Evolutionary conservation across 2,113 vertebrate genomes (phyloP).

Genomic region (Melanerpes formicivorus): DNA sequence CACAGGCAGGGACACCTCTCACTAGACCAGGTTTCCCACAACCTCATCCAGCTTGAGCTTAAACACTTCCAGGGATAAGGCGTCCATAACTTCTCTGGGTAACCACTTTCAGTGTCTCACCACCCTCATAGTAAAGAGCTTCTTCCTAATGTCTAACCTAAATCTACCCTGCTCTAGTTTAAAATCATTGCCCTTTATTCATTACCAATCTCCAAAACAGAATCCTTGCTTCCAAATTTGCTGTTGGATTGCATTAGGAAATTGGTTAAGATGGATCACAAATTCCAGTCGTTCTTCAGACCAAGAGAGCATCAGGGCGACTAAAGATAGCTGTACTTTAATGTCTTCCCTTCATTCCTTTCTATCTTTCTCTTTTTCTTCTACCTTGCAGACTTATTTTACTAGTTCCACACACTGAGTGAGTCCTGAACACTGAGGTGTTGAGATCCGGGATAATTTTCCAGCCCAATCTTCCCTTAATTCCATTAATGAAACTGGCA

Average conservation of each 20-base stretch:
- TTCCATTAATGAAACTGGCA: background rate
- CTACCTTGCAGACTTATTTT: background rate
- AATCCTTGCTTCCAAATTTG: background rate
- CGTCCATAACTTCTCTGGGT: too few relatives aligned
- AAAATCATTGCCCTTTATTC: too few relatives aligned
- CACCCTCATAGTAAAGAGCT: too few relatives aligned
- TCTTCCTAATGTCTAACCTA: too few relatives aligned
- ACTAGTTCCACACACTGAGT: background rate
- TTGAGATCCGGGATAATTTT: background rate
- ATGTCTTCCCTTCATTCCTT: background rate
- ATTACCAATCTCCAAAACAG: background rate
- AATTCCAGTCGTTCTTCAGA: background rate
- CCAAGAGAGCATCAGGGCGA: background rate
- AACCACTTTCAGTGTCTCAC: too few relatives aligned
- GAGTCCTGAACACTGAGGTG: background rate
- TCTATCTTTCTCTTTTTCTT: background rate
- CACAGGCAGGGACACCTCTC: too few relatives aligned
- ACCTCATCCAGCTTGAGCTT: too few relatives aligned
- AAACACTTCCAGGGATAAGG: too few relatives aligned
- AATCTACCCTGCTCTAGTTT: too few relatives aligned
- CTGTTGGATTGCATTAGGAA: background rate
- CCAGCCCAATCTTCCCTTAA: background rate
- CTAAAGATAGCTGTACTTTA: background rate
- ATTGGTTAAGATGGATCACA: background rate
- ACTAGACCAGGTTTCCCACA: too few relatives aligned